Evolutionary conservation across 2,888 invertebrate species (phyloP), one percentile per base, ranked within the genome.

Genomic region (Eudasyphora cyanicolor): DNA sequence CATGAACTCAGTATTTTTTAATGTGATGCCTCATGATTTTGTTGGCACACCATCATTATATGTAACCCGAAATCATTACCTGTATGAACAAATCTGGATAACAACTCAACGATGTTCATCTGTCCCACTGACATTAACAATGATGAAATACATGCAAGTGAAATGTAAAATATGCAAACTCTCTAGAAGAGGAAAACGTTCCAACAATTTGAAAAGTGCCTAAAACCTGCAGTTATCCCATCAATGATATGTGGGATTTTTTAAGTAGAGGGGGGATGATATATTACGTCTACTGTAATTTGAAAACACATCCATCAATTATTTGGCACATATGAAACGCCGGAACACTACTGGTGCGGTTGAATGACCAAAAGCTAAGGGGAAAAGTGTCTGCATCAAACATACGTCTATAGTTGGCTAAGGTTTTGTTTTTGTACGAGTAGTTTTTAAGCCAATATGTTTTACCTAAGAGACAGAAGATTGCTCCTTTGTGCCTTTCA

Each of bases 291-390:
- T 54, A 29, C 35, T 60, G 35, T 32, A n/a, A 17, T 76, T 79
- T 79, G n/a, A 51, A 80, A 69, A 70, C 35, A 35, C 77, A 80
- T 83, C 77, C 77, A 80, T 83, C 83, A 83, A 80, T 80, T 76
- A 74, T 29, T 8, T 5, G 6, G 45, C 21, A 51, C 45, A 35
- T 1, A 35, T 5, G 57, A 27, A 57, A 57, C 27, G 12, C n/a
- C n/a, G n/a, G n/a, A n/a, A n/a, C n/a, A 57, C 45, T 5, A 45
- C 45, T 2, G n/a, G n/a, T 2, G n/a, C n/a, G 24, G 24, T 24
- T 57, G 24, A 24, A 57, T 57, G 57, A 27, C 14, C 57, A 57
- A 27, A 24, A 57, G 2, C 2, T 4, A 27, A 4, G 3, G 27
- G 14, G 2, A 2, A 51, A 1, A 51, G 24, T 49, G 49, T 5